Base-by-base conservation (phyloP, 2,797 vertebrate species). In the Melanotaenia boesemani region DNA sequence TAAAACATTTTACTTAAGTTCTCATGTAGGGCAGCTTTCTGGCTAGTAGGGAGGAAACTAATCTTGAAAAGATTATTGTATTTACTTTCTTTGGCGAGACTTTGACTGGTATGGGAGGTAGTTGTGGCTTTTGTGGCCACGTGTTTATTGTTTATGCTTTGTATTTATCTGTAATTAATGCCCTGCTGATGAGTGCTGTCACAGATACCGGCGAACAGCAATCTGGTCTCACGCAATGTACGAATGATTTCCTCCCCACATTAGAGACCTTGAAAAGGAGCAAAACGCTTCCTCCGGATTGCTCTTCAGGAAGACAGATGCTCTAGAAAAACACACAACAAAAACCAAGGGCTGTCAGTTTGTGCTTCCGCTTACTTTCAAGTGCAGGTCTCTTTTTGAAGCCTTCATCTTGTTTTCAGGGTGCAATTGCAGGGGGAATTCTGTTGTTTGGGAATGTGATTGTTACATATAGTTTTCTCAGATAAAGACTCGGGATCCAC, bases 91-190 rank as follows among this genome's bases (percentile, higher is more conserved):
- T 94, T 94, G 91, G 87, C 90, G 61, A 90, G 81, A 84, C 44
- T 52, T 77, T 57, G 79, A 81, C 82, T 81, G 84, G 85, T 88
- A 88, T 73, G 82, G 88, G 83, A 92, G 84, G 91, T 36, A 48
- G 87, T 79, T 82, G 86, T 76, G 93, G 92, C 67, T 94, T 95
- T 92, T 86, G 91, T 84, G 94, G 94, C 81, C 85, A 89, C 76
- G 80, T 91, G 91, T 93, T 93, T 91, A 94, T 91, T 94, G 95
- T 91, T 94, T 94, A 90, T 93, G 86, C 83, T 91, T 94, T 91
- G 89, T 92, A 93, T 94, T 93, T 94, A 87, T 90, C 93, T 90
- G 83, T 86, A 95, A 95, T 95, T 94, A 95, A 94, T 93, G 89
- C 88, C 71, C 81, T 84, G 80, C 89, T 94, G 93, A 91, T 72